Base-by-base conservation (phyloP, 2,113 vertebrate species). In the Sminthopsis crassicaudata region DNA sequence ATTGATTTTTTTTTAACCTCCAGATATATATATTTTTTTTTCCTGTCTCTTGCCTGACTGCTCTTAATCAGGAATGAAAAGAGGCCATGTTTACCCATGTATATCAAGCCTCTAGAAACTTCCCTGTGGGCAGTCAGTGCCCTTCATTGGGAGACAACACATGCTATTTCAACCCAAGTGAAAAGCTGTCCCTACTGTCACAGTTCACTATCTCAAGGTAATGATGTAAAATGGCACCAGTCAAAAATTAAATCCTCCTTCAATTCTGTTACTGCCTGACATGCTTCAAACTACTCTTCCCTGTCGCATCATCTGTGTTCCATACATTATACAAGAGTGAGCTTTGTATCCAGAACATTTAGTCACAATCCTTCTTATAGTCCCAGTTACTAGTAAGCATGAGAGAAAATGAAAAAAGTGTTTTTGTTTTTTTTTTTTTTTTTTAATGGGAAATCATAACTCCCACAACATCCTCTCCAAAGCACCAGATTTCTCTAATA, bases 1-100 rank as follows among this genome's bases (percentile, higher is more conserved):
- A 91, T 27, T 89, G 90, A 94, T 90, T 48, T 48, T 48, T 48
- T 48, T 48, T 48, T 48, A 7, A 36, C 46, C 90, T 92, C 8
- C 19, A n/a, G n/a, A n/a, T 11, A 36, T 57, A 8, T 76, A 46
- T 67, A 26, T 46, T 46, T 92, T 46, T 92, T 27, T 91, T 96
- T 90, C 53, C 54, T 46, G 91, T 90, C 3, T 60, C 54, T 50
- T 6, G 0, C 36, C 10, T 53, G 54, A 67, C 30, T 12, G 3
- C 52, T 55, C 36, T 89, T 93, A 51, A 46, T 90, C 36, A 92
- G 90, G 14, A 89, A 76, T 53, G 55, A 92, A 55, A 95, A 88
- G 52, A 42, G 92, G 36, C 88, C 90, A 90, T 67, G 57, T 19
- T 25, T 9, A 16, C 24, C 30, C 27, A 53, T 12, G 60, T 57